These are phyloP conservation scores for Holothuria leucospilota DNA, from an alignment of 53 echinoderm and acorn worm species.

Conservation along the genomic window DNA sequence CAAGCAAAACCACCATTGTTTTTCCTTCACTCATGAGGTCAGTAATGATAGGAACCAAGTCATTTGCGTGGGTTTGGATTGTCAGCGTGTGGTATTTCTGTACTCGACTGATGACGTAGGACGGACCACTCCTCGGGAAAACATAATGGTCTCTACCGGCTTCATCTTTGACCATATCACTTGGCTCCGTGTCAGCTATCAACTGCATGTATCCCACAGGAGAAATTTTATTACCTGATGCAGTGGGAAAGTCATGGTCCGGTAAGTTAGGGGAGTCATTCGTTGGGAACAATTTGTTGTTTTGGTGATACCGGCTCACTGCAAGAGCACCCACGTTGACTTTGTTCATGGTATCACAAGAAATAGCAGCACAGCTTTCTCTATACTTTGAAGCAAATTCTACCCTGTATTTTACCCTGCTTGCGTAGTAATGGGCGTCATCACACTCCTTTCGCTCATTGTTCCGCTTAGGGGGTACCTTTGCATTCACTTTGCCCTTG, in stretches of 20 bases:
- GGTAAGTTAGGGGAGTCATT: background rate
- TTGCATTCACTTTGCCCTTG: background rate
- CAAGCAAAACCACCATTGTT: background rate
- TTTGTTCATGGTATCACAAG: background rate
- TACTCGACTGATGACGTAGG: background rate
- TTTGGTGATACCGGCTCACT: slow-evolving; percentile 10
- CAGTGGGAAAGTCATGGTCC: background rate
- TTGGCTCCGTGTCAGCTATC: background rate
- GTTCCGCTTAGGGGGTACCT: too few species aligned
- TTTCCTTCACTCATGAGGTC: background rate
- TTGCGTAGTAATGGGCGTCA: slow-evolving; percentile 11
- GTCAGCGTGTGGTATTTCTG: background rate
- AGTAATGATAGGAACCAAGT: background rate
- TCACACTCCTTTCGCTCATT: too few species aligned
- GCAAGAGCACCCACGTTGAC: slow-evolving; percentile 1
- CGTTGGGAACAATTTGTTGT: background rate
- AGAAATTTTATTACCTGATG: background rate
- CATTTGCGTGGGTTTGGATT: background rate
- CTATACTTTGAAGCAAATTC: background rate
- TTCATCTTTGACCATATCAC: background rate
- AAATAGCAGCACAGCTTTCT: background rate
- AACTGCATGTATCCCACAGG: background rate
- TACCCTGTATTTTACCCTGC: background rate
- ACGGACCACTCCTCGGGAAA: slow-evolving; percentile 2
- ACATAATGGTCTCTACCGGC: background rate